These are phyloP conservation scores for Cantharis rufa DNA, from an alignment of 2,888 invertebrate genomes.

Conservation along the genomic window DNA sequence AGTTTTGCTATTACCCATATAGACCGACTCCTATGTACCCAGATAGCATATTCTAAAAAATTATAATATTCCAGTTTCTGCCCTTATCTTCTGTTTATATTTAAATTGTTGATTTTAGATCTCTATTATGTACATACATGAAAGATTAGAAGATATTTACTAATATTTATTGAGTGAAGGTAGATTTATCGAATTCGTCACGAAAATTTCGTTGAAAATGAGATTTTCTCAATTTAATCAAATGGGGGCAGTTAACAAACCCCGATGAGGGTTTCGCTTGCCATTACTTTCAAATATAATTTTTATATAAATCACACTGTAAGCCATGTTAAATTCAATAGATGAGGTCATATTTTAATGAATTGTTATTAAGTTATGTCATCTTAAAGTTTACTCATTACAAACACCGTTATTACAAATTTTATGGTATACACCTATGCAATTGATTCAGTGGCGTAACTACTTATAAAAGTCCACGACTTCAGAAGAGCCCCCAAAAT, in stretches of 20 bases:
- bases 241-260: neutral
- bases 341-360: neutral
- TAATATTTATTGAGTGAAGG: neutral
- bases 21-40: no score
- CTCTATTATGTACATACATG: neutral
- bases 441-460: neutral
- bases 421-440: slow-evolving; percentile 1
- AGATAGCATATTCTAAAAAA: no score
- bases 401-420: neutral
- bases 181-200: neutral
- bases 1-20: no score
- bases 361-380: neutral
- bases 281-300: neutral
- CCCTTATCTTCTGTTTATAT: neutral
- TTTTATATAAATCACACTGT: neutral
- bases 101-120: neutral
- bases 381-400: slow-evolving; percentile 4
- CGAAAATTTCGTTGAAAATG: neutral
- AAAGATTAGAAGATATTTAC: neutral
- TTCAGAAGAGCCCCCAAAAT: no score
- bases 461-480: no score
- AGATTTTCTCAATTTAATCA: neutral
- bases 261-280: no score
- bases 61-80: neutral
- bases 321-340: neutral